Base-by-base conservation (phyloP, 2,888 invertebrate genomes). In the Lithophane socia region DNA sequence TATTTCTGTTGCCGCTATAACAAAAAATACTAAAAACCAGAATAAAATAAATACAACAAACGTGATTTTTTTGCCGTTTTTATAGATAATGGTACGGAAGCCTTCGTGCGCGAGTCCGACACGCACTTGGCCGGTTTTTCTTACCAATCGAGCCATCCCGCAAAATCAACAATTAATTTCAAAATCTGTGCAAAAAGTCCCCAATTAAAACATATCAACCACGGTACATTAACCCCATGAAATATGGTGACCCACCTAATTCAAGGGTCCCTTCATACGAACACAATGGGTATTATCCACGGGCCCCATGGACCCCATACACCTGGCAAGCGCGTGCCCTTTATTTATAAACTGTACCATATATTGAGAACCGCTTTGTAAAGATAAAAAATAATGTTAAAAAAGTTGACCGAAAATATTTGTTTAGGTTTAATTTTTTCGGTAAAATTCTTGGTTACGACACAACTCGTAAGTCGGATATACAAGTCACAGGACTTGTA, bases 301-400 rank as follows among this genome's bases (percentile, higher is more conserved):
- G 52, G 66, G 24, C 69, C 49, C 73, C 37, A 29, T 8, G 18
- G 52, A 47, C 58, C 81, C 82, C 64, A 73, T 75, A 85, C 93
- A 93, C 93, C 93, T 92, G 93, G 93, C 91, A 67, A 88, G 90
- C 91, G 78, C 90, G 92, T 92, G 92, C 91, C 92, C 88, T 90
- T 88, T 88, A 85, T 77, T 78, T 77, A 74, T 63, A 66, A 83
- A 56, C 79, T 70, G 54, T 52, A 18, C 21, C 71, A 73, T 80
- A 71, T 56, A 82, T 82, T 77, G 78, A 79, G 67, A 76, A 68
- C 37, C 42, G 75, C 58, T 86, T 73, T 56, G 63, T 54, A 66
- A 52, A 71, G 21, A 77, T 65, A 68, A 61, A 73, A 74, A 71
- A 73, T 56, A 64, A 68, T 64, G 13, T 47, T 21, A 2, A 29